Evolutionary conservation across 2,113 vertebrate genomes (phyloP).

Genomic region (Corynorhinus townsendii): DNA sequence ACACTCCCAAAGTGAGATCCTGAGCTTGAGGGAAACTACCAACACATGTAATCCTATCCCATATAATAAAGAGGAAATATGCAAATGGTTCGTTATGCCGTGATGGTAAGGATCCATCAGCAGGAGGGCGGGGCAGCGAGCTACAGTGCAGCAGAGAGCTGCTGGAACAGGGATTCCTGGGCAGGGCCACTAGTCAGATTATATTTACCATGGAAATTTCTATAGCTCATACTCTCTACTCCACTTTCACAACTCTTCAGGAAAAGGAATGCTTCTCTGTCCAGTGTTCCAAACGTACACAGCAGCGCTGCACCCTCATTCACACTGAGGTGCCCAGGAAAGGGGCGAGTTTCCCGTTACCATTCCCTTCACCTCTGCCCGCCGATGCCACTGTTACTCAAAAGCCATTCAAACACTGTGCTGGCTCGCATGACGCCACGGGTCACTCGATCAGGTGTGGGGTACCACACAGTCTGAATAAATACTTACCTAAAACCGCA

Average conservation of each 20-base stretch:
- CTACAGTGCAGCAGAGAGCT: too few species aligned
- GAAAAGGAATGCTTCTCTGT: slow-evolving; percentile 67
- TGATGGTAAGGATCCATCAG: too few species aligned
- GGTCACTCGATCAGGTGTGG: slow-evolving; percentile 79
- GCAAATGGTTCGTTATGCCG: too few species aligned
- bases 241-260: slow-evolving; percentile 64
- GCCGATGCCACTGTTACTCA: slow-evolving; percentile 55
- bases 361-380: slow-evolving; percentile 58
- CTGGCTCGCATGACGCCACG: slow-evolving; percentile 74
- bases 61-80: too few species aligned
- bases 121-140: too few species aligned
- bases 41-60: slow-evolving; percentile 74
- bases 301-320: background rate
- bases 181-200: too few species aligned
- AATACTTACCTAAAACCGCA: slow-evolving; percentile 76
- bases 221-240: slow-evolving; percentile 70
- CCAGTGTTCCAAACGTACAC: slow-evolving; percentile 39
- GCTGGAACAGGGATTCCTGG: too few species aligned
- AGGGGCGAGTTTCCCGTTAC: background rate
- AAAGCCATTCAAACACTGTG: slow-evolving; percentile 71
- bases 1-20: slow-evolving; percentile 69
- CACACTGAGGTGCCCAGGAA: background rate
- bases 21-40: slow-evolving; percentile 70
- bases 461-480: slow-evolving; percentile 73
- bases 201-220: slow-evolving; percentile 73